Evolutionary conservation across 1,140 invertebrate genomes (phyloP), one percentile per base, ranked within the genome.

Genomic region (Drosophila lini): DNA sequence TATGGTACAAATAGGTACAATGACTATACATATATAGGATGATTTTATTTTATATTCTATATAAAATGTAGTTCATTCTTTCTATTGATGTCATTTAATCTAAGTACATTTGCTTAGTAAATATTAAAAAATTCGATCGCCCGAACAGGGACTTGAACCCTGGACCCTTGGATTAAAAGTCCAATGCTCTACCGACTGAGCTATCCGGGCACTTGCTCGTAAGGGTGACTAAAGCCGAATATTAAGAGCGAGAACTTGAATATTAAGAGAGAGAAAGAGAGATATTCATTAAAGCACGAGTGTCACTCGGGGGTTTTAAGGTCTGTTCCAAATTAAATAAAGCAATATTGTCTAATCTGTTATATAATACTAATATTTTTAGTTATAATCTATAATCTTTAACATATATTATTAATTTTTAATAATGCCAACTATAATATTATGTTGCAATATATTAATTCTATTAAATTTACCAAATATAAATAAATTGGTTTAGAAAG

Each of bases 131-230:
- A 7, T 57, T 11, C 31, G 40, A 38, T 75, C 95, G 95, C 95
- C 95, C 95, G 94, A 95, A 95, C 95, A 95, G 95, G 95, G 95
- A 95, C 95, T 95, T 94, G 95, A 95, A 95, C 95, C 95, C 95
- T 95, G 94, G 94, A 95, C 95, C 95, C 94, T 95, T 95, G 95
- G 95, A 95, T 95, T 95, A 95, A 95, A 95, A 95, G 94, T 95
- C 94, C 95, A 95, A 95, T 95, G 95, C 95, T 95, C 94, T 95
- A 95, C 95, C 95, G 94, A 97, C 95, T 96, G 95, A 96, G 95
- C 95, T 96, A 96, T 95, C 95, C 95, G 95, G 95, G 95, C 95
- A 47, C 41, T 34, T 75, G 58, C 5, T 10, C 9, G 2, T 0
- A 7, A 2, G 31, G 19, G 5, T 22, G 10, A 44, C 64, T 28